These are phyloP conservation scores for Peromyscus attwateri DNA, from an alignment of 2,797 vertebrate genomes.

Conservation along the genomic window DNA sequence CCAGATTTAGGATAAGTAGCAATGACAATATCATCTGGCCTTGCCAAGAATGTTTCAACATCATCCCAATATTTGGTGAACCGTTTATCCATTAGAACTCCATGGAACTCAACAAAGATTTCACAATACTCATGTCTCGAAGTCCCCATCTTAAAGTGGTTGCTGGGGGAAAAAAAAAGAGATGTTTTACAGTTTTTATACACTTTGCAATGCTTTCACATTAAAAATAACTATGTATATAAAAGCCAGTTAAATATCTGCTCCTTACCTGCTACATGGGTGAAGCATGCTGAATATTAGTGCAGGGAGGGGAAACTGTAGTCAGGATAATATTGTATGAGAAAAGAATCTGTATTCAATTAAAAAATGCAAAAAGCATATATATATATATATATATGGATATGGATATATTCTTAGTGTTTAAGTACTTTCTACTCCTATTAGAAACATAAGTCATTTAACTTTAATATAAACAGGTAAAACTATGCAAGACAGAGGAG, in stretches of 20 bases:
- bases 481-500: background rate
- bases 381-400: too few relatives aligned
- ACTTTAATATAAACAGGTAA: background rate
- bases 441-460: background rate
- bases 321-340: background rate
- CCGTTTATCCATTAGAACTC: conserved; percentile 76
- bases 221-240: background rate
- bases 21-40: conserved; percentile 81
- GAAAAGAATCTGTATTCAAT: background rate
- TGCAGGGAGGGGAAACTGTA: background rate
- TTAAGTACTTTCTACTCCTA: background rate
- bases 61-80: conserved; percentile 77
- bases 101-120: conserved; percentile 70
- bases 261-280: background rate
- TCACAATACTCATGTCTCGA: background rate
- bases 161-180: conserved; percentile 26
- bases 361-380: background rate
- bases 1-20: conserved; percentile 85
- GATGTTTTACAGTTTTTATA: background rate
- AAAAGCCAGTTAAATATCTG: background rate
- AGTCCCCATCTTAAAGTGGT: conserved; percentile 43
- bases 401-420: background rate
- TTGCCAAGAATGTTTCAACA: conserved; percentile 84
- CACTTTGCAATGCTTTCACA: conserved; percentile 15
- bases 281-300: background rate